Evolutionary conservation across 2,888 invertebrate species (phyloP).

Genomic region (Epiblema foenella): DNA sequence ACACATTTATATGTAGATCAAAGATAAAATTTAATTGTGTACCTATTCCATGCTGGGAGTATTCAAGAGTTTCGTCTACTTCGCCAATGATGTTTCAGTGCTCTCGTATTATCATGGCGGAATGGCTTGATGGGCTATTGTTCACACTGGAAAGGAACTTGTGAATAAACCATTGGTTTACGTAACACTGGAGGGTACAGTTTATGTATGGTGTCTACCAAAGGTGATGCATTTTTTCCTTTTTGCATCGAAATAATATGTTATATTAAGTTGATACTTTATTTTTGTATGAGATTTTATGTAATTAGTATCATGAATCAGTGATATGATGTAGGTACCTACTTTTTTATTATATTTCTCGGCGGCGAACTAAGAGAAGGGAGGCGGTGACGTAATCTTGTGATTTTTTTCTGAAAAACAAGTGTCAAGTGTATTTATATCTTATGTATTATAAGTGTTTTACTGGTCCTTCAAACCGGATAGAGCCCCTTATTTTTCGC

Average conservation of each 20-base stretch:
- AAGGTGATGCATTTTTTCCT: no score
- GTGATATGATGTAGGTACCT: no score
- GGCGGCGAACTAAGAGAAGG: no score
- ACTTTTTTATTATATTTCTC: no score
- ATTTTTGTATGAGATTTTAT: no score
- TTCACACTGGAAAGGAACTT: conserved; percentile 56
- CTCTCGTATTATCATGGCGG: conserved; percentile 51
- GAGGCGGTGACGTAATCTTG: no score
- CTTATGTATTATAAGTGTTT: no score
- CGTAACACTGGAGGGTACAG: background rate
- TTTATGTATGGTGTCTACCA: background rate
- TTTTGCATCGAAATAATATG: no score
- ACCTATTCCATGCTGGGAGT: conserved; percentile 15
- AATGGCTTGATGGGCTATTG: conserved; percentile 56
- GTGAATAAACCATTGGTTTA: conserved; percentile 26
- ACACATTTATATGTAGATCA: conserved; percentile 33
- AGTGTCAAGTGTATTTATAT: no score
- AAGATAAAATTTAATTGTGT: conserved; percentile 31
- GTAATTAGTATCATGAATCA: no score
- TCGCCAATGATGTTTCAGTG: conserved; percentile 16
- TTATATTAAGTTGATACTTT: no score
- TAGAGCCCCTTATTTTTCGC: background rate
- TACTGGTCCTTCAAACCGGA: background rate
- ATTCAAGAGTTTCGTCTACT: conserved; percentile 1
- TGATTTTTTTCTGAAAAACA: background rate